Base-by-base conservation (phyloP, 2,888 invertebrate species). In the Notodonta dromedarius region DNA sequence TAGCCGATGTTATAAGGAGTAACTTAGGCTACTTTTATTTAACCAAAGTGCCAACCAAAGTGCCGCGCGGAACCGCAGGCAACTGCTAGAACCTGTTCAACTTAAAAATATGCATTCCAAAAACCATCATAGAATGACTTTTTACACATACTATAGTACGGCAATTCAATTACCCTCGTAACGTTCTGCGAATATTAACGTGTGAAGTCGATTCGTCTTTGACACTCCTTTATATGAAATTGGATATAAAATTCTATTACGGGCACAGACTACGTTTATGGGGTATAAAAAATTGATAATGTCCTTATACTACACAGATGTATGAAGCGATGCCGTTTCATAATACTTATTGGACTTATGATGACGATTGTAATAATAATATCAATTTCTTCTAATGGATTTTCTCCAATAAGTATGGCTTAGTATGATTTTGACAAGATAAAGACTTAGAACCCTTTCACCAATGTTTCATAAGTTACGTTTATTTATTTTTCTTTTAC, bases 121-220 rank as follows among this genome's bases (percentile, higher is more conserved):
- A 42, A 11, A 9, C 42, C 11, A 4, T 12, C 0, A 42, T 42
- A 11, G 0, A 42, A 40, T 42, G 11, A 42, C 12, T 11, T 9
- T 1, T 11, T 42, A 11, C 11, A 46, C n/a, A n/a, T n/a, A 2
- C 11, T 50, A 32, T 32, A 4, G 13, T 1, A 5, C 24, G 2
- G 51, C 11, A 24, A 51, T 51, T 51, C 53, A 35, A 53, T 40
- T 57, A 53, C 52, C 40, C 32, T 9, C 12, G 14, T 51, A 46
- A 63, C 55, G 55, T 35, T 54, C 40, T 56, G 55, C 40, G 39
- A 59, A 62, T 60, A 71, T 68, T 55, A 67, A 58, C 35, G 53
- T 57, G 8, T 52, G 62, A 66, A 69, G 13, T 44, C 35, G 2
- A 66, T 70, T 70, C 56, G 32, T 67, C 60, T 62, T 59, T 7